Evolutionary conservation across 2,888 invertebrate species (phyloP).

Genomic region (Nesidiocoris tenuis): DNA sequence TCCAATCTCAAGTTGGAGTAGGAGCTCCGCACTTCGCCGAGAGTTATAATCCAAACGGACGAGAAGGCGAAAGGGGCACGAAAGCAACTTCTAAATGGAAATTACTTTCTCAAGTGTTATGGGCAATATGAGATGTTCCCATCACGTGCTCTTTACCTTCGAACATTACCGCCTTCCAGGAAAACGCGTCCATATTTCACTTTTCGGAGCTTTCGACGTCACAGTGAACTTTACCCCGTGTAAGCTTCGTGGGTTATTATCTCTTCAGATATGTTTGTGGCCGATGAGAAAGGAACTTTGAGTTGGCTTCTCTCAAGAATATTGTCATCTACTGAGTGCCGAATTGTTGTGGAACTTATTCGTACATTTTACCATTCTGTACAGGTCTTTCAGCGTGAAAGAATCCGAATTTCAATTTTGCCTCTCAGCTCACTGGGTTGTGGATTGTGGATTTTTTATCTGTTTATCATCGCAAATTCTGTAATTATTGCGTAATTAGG

Average conservation of each 20-base stretch:
- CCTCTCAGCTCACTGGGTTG: too few species aligned
- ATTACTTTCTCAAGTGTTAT: constrained; percentile 38
- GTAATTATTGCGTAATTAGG: too few species aligned
- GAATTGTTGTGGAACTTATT: neutral
- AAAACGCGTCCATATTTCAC: constrained; percentile 6
- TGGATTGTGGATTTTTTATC: too few species aligned
- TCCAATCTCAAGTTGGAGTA: constrained; percentile 27
- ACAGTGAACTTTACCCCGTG: constrained; percentile 2
- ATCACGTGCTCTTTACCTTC: constrained; percentile 26
- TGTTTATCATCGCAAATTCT: too few species aligned
- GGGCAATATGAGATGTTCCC: constrained; percentile 26
- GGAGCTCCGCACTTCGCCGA: constrained; percentile 14
- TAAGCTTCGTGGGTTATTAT: neutral
- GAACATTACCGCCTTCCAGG: constrained; percentile 1
- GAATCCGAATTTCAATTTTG: too few species aligned
- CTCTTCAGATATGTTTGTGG: neutral
- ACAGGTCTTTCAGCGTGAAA: too few species aligned
- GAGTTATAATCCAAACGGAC: constrained; percentile 25
- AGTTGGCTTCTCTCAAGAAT: neutral
- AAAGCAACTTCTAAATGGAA: constrained; percentile 40
- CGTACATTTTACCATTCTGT: too few species aligned
- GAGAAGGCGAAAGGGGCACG: constrained; percentile 1
- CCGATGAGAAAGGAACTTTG: neutral
- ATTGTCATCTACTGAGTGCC: neutral
- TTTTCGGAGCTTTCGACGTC: neutral